Conservation (phyloP, 2,797 vertebrate genomes). For the Enteromius anoplus region DNA sequence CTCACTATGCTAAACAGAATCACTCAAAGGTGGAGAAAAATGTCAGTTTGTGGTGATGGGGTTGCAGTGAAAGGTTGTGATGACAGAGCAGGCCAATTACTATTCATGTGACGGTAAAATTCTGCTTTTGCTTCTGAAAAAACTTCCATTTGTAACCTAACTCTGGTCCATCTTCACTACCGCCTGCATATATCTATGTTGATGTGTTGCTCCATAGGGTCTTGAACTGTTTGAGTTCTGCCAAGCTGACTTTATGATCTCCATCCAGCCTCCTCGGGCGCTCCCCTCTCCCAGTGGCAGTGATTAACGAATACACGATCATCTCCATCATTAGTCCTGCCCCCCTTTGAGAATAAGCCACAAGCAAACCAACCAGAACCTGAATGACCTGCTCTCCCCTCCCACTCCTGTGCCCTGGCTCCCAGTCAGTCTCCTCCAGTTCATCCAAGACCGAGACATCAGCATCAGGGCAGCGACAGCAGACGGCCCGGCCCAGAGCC, state of each 20-base stretch:
- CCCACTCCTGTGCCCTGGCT: conserved; percentile 17
- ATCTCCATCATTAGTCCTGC: conserved; percentile 72
- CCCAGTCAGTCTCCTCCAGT: conserved; percentile 27
- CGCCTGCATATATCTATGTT: conserved; percentile 55
- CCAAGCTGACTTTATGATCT: conserved; percentile 67
- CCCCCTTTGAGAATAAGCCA: conserved; percentile 66
- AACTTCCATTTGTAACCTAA: conserved; percentile 63
- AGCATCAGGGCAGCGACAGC: conserved; percentile 53
- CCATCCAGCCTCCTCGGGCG: conserved; percentile 60
- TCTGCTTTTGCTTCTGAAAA: conserved; percentile 55
- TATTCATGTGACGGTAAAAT: conserved; percentile 60
- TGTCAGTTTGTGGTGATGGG: conserved; percentile 13
- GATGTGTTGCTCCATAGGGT: conserved; percentile 38
- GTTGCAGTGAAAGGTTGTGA: conserved; percentile 47
- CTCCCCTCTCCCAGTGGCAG: conserved; percentile 64
- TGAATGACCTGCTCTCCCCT: conserved; percentile 46
- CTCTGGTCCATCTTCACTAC: conserved; percentile 63
- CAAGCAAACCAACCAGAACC: conserved; percentile 62
- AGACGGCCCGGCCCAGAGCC: conserved; percentile 34
- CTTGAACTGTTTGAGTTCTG: conserved; percentile 57
- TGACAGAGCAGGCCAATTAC: conserved; percentile 57
- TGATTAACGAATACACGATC: conserved; percentile 64
- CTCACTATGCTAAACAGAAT: conserved; percentile 46
- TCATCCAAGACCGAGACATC: conserved; percentile 47
- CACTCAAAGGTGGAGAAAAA: conserved; percentile 42